Evolutionary conservation across 2,113 vertebrate genomes (phyloP), one percentile per base, ranked within the genome.

Genomic region (Austrofundulus limnaeus): DNA sequence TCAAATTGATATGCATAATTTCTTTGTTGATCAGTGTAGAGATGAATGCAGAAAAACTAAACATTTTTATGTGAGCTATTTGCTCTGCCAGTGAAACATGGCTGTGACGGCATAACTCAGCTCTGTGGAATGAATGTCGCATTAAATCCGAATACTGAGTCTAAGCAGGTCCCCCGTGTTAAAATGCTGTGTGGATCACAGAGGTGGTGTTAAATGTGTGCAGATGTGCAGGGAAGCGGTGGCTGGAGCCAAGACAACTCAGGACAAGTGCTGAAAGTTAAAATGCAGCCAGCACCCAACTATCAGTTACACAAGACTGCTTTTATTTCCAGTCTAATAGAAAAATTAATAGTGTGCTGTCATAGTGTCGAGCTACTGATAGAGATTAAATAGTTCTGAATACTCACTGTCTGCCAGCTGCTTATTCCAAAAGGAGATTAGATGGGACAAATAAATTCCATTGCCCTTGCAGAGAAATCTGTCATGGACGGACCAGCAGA

Each of bases 311-410:
- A 64, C 71, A 68, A 58, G 41, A 71, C 28, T 72, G 67, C 24
- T 81, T 85, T 86, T 66, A 82, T 68, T 66, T 60, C 25, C 11
- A 17, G 14, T 48, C 61, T 51, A 56, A 56, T 38, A 70, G 42
- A 61, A 52, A 80, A 66, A 75, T 82, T 76, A 75, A 87, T 73
- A 68, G 54, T 51, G 24, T 54, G 51, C 66, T 61, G 71, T 80
- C 71, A 75, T 45, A 24, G 51, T 75, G 70, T 73, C 66, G 34
- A 61, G 38, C 37, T 51, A 66, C 56, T 49, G 70, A 71, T 65
- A 45, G 43, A 20, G 23, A 72, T 78, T 68, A 75, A 78, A 75
- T 68, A 73, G 65, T 74, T 59, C 58, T 55, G 17, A 75, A 80
- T 59, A 28, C 75, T 57, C 50, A n/a, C 55, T 39, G 42, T 61